Conservation (phyloP, 1,140 invertebrate species). For the Psix sp. region DNA sequence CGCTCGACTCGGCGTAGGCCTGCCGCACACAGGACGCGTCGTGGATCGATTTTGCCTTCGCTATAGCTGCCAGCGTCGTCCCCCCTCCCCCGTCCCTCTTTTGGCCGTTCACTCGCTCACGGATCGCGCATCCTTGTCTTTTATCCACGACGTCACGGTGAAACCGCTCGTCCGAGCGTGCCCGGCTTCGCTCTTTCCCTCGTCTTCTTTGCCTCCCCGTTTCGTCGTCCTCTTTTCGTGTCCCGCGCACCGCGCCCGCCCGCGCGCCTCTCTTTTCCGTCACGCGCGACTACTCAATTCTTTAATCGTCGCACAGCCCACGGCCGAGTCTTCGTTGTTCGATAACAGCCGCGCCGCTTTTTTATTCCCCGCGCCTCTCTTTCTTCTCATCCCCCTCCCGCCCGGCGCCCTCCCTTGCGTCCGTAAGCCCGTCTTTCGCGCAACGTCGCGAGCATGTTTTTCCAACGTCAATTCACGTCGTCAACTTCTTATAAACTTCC, state of each 20-base stretch:
- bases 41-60: slow-evolving; percentile 71
- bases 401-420: no score
- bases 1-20: slow-evolving; percentile 61
- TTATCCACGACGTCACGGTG: slow-evolving; percentile 23
- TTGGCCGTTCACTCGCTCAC: slow-evolving; percentile 19
- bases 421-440: no score
- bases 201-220: slow-evolving; percentile 6
- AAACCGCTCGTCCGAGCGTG: slow-evolving; percentile 37
- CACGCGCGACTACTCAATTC: slow-evolving; percentile 66
- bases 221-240: slow-evolving; percentile 11
- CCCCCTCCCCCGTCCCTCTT: slow-evolving; percentile 20
- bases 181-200: slow-evolving; percentile 10
- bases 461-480: no score
- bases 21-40: slow-evolving; percentile 67
- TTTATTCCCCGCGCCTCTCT: slow-evolving; percentile 1
- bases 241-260: slow-evolving; percentile 18
- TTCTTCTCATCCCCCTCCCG: neutral
- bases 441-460: neutral
- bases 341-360: slow-evolving; percentile 35
- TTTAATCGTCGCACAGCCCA: slow-evolving; percentile 65
- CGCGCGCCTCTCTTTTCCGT: slow-evolving; percentile 40
- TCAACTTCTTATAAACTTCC: neutral
- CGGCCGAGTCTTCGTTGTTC: slow-evolving; percentile 50
- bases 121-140: slow-evolving; percentile 26
- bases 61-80: slow-evolving; percentile 19